Evolutionary conservation across 2,888 invertebrate genomes (phyloP), one percentile per base, ranked within the genome.

Genomic region (Clostera curtula): DNA sequence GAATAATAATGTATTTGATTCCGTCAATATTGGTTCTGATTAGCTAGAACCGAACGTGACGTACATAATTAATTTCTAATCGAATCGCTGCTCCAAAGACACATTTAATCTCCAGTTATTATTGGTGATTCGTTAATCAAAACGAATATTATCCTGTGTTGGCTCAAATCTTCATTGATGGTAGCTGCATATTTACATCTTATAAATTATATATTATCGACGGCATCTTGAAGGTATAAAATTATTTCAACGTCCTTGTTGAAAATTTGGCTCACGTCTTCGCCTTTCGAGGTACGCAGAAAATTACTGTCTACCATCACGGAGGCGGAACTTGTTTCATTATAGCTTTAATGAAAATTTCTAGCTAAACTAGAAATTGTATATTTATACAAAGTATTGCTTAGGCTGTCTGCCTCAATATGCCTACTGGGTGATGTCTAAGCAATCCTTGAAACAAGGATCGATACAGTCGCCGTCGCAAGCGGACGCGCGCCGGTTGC

Each of bases 401-500:
- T 46, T 49, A 53, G 46, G 46, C 49, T 51, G 48, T 48, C 42
- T 50, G 49, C 43, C 57, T 49, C 51, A 52, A 50, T 61, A 63
- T 43, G 43, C 38, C 40, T 49, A 46, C 40, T 50, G 40, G 41
- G 53, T 52, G 50, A 53, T 62, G 61, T 66, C 65, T 62, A 60
- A 70, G 70, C 67, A 68, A 60, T 58, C 61, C 55, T 58, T 67
- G 61, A 65, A 70, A 69, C 66, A 58, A 57, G 56, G 57, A 82
- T 82, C 80, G 75, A 82, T 82, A 80, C 56, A 45, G 55, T 44
- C 50, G 46, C 63, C 58, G 71, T 67, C 59, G 64, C 60, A 55
- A 58, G 62, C 58, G 67, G 69, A 69, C 79, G 73, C 74, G 72
- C 76, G 73, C 73, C 69, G 72, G 68, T 61, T 56, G 55, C 57